Evolutionary conservation across 2,797 vertebrate species (phyloP), one percentile per base, ranked within the genome.

Genomic region (Pachyuromys duprasi): DNA sequence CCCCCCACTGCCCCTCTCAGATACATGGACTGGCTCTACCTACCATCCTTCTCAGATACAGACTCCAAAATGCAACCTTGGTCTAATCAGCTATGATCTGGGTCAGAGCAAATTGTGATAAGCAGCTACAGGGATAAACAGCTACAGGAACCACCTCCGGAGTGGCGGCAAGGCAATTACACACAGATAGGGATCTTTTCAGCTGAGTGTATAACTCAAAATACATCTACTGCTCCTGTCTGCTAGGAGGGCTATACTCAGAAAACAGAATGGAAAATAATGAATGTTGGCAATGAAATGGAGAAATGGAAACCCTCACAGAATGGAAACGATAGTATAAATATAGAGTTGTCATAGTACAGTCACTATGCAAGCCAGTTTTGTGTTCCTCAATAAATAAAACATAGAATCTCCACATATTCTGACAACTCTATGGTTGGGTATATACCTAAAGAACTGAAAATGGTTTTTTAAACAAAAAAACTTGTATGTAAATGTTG

Each of bases 271-370:
- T 0, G 49, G 36, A 93, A 76, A 97, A 69, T 96, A 81, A 88
- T 28, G 96, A 86, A 70, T 82, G 70, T 89, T 97, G 72, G 80
- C 92, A 94, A 94, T 70, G 75, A 95, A 91, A 65, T 70, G 8
- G 82, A 91, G 78, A 96, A 94, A 72, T 79, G 74, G 24, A 20
- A 84, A 89, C n/a, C 72, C 55, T 82, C 24, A 45, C 57, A 20
- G 39, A 86, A 91, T 78, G 3, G 76, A 88, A 89, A 89, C 72
- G 79, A 42, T 75, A 86, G 91, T 49, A 36, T 36, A 84, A 91
- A 69, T 84, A 91, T 53, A 76, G 53, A 86, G 76, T 72, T 67
- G 86, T 65, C 45, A 93, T 49, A 75, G 65, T 42, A 2, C 33
- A 79, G 69, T 76, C 83, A 57, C 74, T 74, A 69, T 89, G 86